Evolutionary conservation across 1,140 invertebrate genomes (phyloP).

Genomic region (Trichomalopsis sarcophagae): DNA sequence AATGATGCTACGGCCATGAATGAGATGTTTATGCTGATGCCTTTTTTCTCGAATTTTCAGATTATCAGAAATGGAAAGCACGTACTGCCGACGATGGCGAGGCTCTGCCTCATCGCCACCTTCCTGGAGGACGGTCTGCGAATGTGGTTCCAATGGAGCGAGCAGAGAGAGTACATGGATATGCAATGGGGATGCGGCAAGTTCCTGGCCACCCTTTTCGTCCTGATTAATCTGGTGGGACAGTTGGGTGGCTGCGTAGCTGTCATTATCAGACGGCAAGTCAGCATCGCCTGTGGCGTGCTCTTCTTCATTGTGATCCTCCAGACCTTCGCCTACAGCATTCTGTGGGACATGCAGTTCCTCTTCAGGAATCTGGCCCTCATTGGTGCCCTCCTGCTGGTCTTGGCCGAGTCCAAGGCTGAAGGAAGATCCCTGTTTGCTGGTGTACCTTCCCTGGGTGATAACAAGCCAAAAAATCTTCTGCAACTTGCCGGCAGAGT

Average conservation of each 20-base stretch:
- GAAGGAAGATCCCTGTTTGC: conserved; percentile 96
- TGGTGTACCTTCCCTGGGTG: conserved; percentile 96
- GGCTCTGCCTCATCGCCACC: conserved; percentile 98
- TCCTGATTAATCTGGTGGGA: conserved; percentile 94
- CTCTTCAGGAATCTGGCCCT: conserved; percentile 95
- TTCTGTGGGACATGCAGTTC: conserved; percentile 98
- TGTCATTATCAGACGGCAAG: conserved; percentile 94
- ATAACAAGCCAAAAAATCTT: conserved; percentile 98
- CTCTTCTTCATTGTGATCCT: conserved; percentile 97
- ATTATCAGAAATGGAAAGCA: conserved; percentile 94
- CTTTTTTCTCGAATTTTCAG: conserved; percentile 74
- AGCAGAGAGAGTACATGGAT: conserved; percentile 98
- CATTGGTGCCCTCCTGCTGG: conserved; percentile 94
- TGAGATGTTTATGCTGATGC: conserved; percentile 19
- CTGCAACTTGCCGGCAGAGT: conserved; percentile 96
- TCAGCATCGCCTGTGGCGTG: conserved; percentile 95
- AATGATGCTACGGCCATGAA: neutral
- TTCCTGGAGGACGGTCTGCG: conserved; percentile 99
- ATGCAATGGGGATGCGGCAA: conserved; percentile 98
- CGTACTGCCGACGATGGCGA: conserved; percentile 94
- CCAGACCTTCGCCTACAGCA: conserved; percentile 97
- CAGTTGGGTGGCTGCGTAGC: conserved; percentile 97
- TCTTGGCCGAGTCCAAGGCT: conserved; percentile 94
- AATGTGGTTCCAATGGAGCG: conserved; percentile 99
- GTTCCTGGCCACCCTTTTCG: conserved; percentile 93